phyloP scores from a whole-genome alignment of 1,140 invertebrate species.

The Subanguina moxae region DNA sequence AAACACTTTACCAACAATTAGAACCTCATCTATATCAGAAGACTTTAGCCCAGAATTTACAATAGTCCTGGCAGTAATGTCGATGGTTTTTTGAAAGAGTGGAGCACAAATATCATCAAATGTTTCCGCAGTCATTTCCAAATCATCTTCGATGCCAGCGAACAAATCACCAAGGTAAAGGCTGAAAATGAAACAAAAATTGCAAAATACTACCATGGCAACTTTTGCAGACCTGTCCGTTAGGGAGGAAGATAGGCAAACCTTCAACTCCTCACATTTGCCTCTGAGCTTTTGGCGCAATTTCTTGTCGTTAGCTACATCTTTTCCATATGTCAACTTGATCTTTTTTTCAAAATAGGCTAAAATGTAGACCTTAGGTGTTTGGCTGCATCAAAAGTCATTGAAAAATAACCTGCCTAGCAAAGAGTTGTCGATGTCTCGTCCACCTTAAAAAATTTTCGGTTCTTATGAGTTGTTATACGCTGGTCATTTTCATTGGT shows the following conservation, averaged over 20 bases:
- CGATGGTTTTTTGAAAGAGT: neutral
- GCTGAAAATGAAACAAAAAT: neutral
- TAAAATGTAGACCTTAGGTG: neutral
- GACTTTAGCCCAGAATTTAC: neutral
- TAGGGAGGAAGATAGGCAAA: neutral
- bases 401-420: no score
- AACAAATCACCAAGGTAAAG: neutral
- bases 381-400: no score
- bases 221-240: neutral
- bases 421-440: no score
- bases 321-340: neutral
- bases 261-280: neutral
- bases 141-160: neutral
- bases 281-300: neutral
- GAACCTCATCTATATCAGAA: neutral
- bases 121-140: neutral
- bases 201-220: no score
- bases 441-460: no score
- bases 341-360: neutral
- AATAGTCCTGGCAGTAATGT: neutral
- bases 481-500: no score
- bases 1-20: neutral
- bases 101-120: neutral
- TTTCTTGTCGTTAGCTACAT: neutral
- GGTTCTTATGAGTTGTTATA: no score